These are phyloP conservation scores for Apostichopus californicus DNA, from an alignment of 35 echinoderm and acorn worm species.

Conservation along the genomic window DNA sequence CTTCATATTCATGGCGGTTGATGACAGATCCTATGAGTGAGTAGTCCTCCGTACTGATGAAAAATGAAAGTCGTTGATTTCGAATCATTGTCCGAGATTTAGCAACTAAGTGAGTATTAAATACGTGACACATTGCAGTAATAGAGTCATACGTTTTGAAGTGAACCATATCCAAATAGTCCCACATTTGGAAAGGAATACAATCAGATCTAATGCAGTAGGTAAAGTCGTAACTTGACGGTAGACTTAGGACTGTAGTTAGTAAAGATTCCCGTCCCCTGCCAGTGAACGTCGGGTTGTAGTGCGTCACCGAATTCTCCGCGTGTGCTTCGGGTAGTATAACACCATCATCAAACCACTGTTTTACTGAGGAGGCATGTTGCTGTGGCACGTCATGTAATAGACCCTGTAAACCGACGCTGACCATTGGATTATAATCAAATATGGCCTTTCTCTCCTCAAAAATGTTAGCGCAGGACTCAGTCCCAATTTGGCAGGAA, in stretches of 20 bases:
- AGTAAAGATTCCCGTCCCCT: background rate
- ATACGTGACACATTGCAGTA: conserved; percentile 12
- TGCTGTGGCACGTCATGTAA: background rate
- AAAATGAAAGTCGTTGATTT: background rate
- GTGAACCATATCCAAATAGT: background rate
- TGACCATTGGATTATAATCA: background rate
- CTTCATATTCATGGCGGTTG: background rate
- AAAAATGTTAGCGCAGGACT: background rate
- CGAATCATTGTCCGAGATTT: too few relatives aligned
- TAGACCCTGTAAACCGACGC: background rate
- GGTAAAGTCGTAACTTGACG: background rate
- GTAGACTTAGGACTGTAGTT: background rate
- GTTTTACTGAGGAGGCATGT: background rate
- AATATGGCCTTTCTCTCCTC: background rate
- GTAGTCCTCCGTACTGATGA: background rate
- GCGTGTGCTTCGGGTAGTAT: background rate
- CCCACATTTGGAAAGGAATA: conserved; percentile 6
- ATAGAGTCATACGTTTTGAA: background rate
- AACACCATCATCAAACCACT: conserved; percentile 31
- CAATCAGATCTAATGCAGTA: conserved; percentile 9
- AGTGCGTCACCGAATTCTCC: background rate
- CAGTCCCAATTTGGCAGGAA: background rate
- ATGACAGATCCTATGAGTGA: background rate
- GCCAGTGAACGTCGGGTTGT: conserved; percentile 21
- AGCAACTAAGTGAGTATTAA: background rate